A percentile compares a stretch with the other conserved stretches of the same genome.
phyloP scores from a whole-genome alignment of 2,888 invertebrate genomes.

The Pogonocherus hispidulus region DNA sequence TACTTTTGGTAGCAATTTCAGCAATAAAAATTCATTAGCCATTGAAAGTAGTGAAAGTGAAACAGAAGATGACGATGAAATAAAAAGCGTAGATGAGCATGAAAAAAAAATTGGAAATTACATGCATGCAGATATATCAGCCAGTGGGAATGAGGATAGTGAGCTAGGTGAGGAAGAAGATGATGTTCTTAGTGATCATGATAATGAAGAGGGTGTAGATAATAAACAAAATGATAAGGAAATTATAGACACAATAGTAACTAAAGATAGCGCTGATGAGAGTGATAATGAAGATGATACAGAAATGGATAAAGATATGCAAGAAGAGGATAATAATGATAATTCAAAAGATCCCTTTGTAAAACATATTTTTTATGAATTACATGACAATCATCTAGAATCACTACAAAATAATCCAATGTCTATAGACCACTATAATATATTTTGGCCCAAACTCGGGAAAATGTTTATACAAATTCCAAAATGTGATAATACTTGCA shows the following conservation, averaged over 20 bases:
- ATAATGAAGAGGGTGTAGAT: neutral
- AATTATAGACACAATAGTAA: too few species aligned
- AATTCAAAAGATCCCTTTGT: constrained; percentile 75
- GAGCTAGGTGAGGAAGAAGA: constrained; percentile 35
- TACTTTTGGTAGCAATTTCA: constrained; percentile 53
- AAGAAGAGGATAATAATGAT: constrained; percentile 61
- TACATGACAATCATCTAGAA: constrained; percentile 76
- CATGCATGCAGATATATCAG: neutral
- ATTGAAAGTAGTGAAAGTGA: constrained; percentile 64
- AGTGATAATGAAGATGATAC: constrained; percentile 53
- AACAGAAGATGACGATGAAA: constrained; percentile 49
- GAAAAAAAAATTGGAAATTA: neutral
- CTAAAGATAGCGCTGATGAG: constrained; percentile 51
- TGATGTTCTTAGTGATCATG: neutral
- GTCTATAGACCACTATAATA: constrained; percentile 64
- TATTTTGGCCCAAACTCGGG: constrained; percentile 77
- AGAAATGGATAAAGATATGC: constrained; percentile 41
- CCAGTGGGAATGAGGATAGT: neutral
- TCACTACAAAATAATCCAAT: constrained; percentile 72
- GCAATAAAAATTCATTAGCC: constrained; percentile 54
- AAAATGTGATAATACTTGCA: constrained; percentile 60
- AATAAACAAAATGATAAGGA: too few species aligned
- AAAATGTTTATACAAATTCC: constrained; percentile 76
- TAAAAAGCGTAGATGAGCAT: constrained; percentile 37
- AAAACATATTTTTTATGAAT: constrained; percentile 78